Percentiles rank a stretch among this genome's conserved stretches.
Evolutionary conservation across 1,140 invertebrate genomes (phyloP).

Genomic region (Trichonephila clavata): DNA sequence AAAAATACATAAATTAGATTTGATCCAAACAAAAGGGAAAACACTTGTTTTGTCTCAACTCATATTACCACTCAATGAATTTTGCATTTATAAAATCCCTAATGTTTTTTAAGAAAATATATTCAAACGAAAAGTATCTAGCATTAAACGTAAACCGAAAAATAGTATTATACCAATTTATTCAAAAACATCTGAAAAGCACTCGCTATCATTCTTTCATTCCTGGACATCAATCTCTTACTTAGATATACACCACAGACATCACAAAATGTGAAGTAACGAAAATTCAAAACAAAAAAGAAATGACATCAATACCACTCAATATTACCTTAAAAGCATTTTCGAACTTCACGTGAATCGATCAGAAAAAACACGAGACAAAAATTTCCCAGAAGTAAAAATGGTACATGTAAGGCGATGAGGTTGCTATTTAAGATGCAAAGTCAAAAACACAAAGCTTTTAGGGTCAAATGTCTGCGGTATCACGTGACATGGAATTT

Average conservation of each 20-base stretch:
- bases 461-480: conserved; percentile 52
- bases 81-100: too few species aligned
- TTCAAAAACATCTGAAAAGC: background rate
- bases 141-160: too few species aligned
- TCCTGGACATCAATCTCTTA: background rate
- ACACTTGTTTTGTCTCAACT: too few species aligned
- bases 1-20: too few species aligned
- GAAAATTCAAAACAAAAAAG: background rate
- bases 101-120: too few species aligned
- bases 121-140: too few species aligned
- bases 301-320: conserved; percentile 7
- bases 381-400: background rate
- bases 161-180: background rate
- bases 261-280: background rate
- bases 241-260: background rate
- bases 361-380: background rate
- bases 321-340: conserved; percentile 67
- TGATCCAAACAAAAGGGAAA: too few species aligned
- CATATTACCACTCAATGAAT: too few species aligned
- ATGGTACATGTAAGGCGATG: background rate
- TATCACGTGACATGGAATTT: conserved; percentile 14
- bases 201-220: background rate
- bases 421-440: conserved; percentile 47
- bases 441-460: conserved; percentile 55
- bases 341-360: conserved; percentile 16